Base-by-base conservation (phyloP, 1,140 invertebrate genomes). In the Sitobion miscanthi region DNA sequence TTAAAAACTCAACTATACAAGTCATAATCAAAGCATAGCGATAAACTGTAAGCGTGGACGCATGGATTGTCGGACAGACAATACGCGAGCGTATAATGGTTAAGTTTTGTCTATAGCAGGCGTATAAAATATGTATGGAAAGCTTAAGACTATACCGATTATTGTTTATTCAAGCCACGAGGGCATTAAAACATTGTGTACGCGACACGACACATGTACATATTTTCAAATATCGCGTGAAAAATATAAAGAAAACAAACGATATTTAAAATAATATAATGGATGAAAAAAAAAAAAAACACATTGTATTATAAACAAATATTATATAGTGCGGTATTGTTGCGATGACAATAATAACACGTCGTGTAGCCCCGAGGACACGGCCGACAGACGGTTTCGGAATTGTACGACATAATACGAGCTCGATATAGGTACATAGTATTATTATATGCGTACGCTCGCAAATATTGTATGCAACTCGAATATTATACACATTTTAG, bases 401-500 rank as follows among this genome's bases (percentile, higher is more conserved):
- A n/a, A 77, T 77, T n/a, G 62, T 77, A n/a, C n/a, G 25, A 14
- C 62, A 77, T n/a, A 77, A 77, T 77, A n/a, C 62, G n/a, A n/a
- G 62, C n/a, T 35, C 1, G 4, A 14, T 77, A 17, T 14, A n/a
- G 2, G 20, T 69, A n/a, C 25, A 30, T 30, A 25, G 57, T 62
- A 30, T 30, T 77, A n/a, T 69, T 25, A 25, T 62, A 62, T 30
- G 3, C 2, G 62, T 77, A 77, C 14, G 11, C 30, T 14, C 30
- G 30, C 62, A n/a, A 30, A 77, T 77, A 77, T n/a, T n/a, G 62
- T 77, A 77, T 77, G n/a, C 62, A 77, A 77, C 62, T 77, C 62
- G 30, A 77, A 77, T 77, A 77, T 77, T n/a, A n/a, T 77, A n/a
- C n/a, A n/a, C n/a, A 17, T 77, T 77, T 83, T 83, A 83, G 82